Percentiles rank a stretch among this genome's conserved stretches.
Conservation (phyloP, 2,888 invertebrate species). For the Cephus rjabovi region DNA sequence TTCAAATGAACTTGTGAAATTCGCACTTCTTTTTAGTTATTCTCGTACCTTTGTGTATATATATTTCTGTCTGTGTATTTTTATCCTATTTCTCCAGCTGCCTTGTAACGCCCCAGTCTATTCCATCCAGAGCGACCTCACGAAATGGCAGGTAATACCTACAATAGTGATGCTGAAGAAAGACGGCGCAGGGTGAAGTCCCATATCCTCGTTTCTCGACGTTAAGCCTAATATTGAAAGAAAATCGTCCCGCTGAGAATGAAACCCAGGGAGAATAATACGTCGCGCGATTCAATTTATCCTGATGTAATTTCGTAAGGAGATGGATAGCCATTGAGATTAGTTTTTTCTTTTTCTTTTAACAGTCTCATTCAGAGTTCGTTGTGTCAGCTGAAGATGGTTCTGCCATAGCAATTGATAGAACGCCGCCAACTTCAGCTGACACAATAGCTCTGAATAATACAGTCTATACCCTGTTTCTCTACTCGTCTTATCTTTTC, state of each 20-base stretch:
- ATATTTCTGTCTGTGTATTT: neutral
- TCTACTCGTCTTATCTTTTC: neutral
- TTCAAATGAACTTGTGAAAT: conserved; percentile 39
- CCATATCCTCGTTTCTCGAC: neutral
- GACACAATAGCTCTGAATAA: too few relatives aligned
- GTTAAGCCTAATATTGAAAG: neutral
- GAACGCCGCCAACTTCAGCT: too few relatives aligned
- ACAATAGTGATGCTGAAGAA: neutral
- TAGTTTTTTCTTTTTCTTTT: neutral
- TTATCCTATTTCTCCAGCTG: neutral
- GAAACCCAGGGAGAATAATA: neutral
- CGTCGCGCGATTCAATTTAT: neutral
- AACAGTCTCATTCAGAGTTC: too few relatives aligned
- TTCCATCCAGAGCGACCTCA: neutral
- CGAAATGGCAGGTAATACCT: neutral
- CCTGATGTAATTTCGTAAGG: neutral
- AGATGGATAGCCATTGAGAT: neutral
- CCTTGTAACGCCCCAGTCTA: neutral
- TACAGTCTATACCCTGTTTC: neutral
- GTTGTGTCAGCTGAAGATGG: too few relatives aligned
- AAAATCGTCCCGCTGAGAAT: neutral
- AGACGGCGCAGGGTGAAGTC: neutral
- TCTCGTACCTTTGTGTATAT: neutral
- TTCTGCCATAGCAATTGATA: too few relatives aligned
- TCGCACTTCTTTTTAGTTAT: conserved; percentile 10